A percentile compares a stretch with the other conserved stretches of the same genome.
Conservation (phyloP, 2,888 invertebrate genomes). For the Cephus spinipes region DNA sequence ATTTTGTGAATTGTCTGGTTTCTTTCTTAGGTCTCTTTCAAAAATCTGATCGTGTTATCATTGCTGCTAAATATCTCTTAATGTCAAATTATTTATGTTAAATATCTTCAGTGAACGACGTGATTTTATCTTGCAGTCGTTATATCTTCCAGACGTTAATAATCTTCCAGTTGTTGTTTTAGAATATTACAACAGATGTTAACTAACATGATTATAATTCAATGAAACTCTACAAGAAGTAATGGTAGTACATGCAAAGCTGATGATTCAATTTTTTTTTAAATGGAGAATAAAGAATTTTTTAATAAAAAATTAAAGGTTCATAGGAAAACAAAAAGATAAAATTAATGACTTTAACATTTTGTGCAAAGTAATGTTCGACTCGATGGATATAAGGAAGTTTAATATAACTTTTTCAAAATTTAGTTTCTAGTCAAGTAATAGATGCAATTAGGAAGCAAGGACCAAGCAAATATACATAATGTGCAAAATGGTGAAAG, state of each 20-base stretch:
- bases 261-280: background rate
- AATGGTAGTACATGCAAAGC: background rate
- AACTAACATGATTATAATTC: background rate
- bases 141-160: constrained; percentile 2
- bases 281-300: background rate
- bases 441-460: too few relatives aligned
- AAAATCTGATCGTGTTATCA: too few relatives aligned
- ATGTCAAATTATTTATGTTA: background rate
- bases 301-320: background rate
- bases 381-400: too few relatives aligned
- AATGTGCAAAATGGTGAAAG: too few relatives aligned
- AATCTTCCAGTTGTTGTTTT: background rate
- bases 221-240: background rate
- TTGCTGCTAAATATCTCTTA: too few relatives aligned
- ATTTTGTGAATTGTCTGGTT: too few relatives aligned
- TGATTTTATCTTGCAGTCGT: background rate
- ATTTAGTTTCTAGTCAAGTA: too few relatives aligned
- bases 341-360: background rate
- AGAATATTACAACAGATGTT: too few relatives aligned
- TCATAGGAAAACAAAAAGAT: background rate
- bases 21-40: too few relatives aligned
- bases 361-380: background rate
- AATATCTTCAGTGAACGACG: background rate
- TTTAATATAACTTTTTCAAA: too few relatives aligned
- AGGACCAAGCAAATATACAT: too few relatives aligned